phyloP scores from a whole-genome alignment of 2,113 vertebrate genomes.

The Emydocephalus ijimae region DNA sequence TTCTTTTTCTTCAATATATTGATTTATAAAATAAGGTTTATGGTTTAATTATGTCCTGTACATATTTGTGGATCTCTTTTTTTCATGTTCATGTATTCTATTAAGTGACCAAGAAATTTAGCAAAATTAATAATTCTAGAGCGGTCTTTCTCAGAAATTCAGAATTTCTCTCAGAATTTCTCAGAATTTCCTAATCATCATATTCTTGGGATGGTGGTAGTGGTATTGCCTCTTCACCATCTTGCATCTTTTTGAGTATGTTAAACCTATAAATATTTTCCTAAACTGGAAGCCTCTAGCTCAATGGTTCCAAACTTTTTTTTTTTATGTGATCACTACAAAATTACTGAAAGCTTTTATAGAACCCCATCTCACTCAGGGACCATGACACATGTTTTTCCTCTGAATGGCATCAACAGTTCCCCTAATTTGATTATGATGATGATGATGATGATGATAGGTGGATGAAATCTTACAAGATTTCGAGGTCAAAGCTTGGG shows the following conservation, averaged over 20 bases:
- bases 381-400: neutral
- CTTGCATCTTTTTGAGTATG: neutral
- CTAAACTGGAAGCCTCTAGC: neutral
- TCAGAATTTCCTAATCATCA: neutral
- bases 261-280: neutral
- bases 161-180: neutral
- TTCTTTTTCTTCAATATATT: neutral
- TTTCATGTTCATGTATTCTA: neutral
- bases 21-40: neutral
- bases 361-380: neutral
- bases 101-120: neutral
- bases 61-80: neutral
- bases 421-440: neutral
- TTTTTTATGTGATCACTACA: neutral
- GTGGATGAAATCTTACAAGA: neutral
- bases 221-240: neutral
- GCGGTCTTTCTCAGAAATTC: neutral
- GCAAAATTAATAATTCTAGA: neutral
- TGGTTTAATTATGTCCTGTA: neutral
- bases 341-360: neutral
- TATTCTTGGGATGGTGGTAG: neutral
- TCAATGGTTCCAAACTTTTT: neutral
- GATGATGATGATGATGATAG: neutral
- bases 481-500: neutral
- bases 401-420: neutral